These are phyloP conservation scores for Oncorhynchus clarkii DNA, from an alignment of 2,113 vertebrate genomes.

Conservation along the genomic window DNA sequence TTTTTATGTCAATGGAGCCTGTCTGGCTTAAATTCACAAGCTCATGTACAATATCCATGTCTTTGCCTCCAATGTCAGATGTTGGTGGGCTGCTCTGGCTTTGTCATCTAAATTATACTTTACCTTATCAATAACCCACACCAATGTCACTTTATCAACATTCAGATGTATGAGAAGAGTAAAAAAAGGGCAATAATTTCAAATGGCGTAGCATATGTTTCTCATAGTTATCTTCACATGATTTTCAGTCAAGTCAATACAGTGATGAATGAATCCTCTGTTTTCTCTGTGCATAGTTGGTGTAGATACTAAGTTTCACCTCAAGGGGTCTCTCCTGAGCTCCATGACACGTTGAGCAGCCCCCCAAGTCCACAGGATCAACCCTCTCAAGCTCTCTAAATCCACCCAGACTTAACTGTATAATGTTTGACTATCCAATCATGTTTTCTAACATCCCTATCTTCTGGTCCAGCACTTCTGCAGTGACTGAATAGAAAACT, in stretches of 20 bases:
- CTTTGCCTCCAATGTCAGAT: constrained; percentile 23
- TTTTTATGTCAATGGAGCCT: constrained; percentile 41
- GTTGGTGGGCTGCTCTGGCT: constrained; percentile 41
- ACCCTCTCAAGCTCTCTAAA: constrained; percentile 28
- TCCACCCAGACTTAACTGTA: constrained; percentile 20
- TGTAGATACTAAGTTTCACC: constrained; percentile 18
- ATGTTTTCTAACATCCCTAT: constrained; percentile 15
- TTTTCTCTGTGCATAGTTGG: background rate
- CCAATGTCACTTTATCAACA: background rate
- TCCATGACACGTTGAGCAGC: constrained; percentile 18
- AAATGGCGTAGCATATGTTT: background rate
- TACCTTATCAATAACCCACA: background rate
- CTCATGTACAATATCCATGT: constrained; percentile 51
- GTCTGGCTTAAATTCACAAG: no score
- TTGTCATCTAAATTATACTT: background rate
- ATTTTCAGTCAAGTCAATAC: background rate
- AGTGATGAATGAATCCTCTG: background rate
- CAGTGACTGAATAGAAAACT: constrained; percentile 28
- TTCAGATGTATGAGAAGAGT: background rate
- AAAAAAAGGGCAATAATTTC: background rate
- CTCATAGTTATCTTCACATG: background rate
- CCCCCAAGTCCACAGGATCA: constrained; percentile 27
- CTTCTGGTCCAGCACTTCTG: constrained; percentile 22
- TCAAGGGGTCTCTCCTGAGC: constrained; percentile 47
- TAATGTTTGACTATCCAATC: constrained; percentile 19